Percentiles rank a stretch among this genome's conserved stretches.
These are phyloP conservation scores for Toxotes jaculatrix DNA, from an alignment of 2,113 vertebrate genomes.

Conservation along the genomic window DNA sequence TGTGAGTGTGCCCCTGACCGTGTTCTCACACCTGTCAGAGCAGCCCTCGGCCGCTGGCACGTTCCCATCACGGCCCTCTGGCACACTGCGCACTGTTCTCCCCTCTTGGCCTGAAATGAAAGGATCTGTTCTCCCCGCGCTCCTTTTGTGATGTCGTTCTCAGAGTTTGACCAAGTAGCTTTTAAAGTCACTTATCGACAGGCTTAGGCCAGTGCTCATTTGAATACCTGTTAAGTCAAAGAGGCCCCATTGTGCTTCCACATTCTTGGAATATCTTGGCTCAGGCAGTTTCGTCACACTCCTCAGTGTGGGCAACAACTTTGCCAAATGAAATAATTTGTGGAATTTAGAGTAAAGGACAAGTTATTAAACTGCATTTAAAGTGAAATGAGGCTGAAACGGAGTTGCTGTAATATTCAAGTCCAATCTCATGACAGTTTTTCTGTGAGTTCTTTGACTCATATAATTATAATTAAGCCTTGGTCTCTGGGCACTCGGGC, in stretches of 20 bases:
- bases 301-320: conserved; percentile 16
- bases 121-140: conserved; percentile 45
- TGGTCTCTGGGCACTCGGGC: not conserved
- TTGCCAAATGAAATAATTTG: conserved; percentile 41
- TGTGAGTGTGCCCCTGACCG: conserved; percentile 41
- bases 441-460: not conserved
- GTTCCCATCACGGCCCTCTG: conserved; percentile 45
- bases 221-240: conserved; percentile 69
- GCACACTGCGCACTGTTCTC: conserved; percentile 16
- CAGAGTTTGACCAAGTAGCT: conserved; percentile 50
- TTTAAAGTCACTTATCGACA: conserved; percentile 69
- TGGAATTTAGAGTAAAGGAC: conserved; percentile 18
- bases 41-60: conserved; percentile 30
- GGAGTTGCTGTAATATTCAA: not conserved
- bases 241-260: conserved; percentile 42
- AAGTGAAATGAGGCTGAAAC: not conserved
- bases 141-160: conserved; percentile 44
- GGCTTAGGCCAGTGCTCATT: conserved; percentile 55
- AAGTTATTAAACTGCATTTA: conserved; percentile 13
- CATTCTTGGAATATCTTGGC: conserved; percentile 66
- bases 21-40: conserved; percentile 75
- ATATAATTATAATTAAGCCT: not conserved
- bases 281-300: conserved; percentile 52
- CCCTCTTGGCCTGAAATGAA: conserved; percentile 59
- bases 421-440: not conserved